Evolutionary conservation across 2,888 invertebrate species (phyloP), one percentile per base, ranked within the genome.

Genomic region (Sinhomidia bicolor): DNA sequence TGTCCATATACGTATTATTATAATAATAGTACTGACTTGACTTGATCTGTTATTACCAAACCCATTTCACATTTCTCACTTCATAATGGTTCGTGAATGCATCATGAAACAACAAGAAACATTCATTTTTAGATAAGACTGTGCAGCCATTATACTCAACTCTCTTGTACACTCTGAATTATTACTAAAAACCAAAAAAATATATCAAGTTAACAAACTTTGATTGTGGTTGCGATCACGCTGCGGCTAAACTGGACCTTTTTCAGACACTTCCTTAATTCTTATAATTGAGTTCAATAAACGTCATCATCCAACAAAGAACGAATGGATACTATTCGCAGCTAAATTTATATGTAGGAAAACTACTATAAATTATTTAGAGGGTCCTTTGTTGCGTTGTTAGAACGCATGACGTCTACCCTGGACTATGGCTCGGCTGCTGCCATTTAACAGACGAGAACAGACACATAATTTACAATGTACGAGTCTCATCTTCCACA

Each of bases 251-350:
- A 51, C 44, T 74, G 74, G 47, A 74, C 74, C 74, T 74, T 71
- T n/a, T 68, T 68, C 68, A 74, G 44, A 74, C 47, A 74, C 74
- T 74, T 74, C 47, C 47, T 74, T 74, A 74, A 74, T 47, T 74
- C 47, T 51, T 74, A 71, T 74, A 74, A 74, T 74, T 74, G 74
- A n/a, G 74, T 74, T 51, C 74, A 74, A 74, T 74, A 74, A 74
- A 74, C 74, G 74, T 74, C 74, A 51, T 14, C 44, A 44, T 44
- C 71, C 32, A 68, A 74, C 20, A 6, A 74, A 12, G 14, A 44
- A 44, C 44, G 10, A 44, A 44, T 44, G 44, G 7, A 36, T 36
- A n/a, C n/a, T n/a, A n/a, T n/a, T n/a, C n/a, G n/a, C n/a, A n/a
- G n/a, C n/a, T n/a, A n/a, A n/a, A n/a, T n/a, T 36, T 14, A 47